These are phyloP conservation scores for Spinus pinus DNA, from an alignment of 2,797 vertebrate genomes.

Conservation along the genomic window DNA sequence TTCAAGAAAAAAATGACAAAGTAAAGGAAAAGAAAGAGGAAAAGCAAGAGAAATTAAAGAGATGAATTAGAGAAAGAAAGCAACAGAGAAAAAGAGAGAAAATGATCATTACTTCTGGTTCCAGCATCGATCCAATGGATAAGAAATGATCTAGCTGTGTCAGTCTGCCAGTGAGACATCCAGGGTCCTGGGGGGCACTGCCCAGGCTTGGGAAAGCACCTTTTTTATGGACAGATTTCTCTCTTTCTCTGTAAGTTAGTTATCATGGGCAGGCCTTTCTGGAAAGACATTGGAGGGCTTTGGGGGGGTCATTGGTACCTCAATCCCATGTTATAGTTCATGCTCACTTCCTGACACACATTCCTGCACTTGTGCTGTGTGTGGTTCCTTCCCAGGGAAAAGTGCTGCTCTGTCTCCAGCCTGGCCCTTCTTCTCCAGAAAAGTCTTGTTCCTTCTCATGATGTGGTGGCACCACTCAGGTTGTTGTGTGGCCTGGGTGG, in stretches of 20 bases:
- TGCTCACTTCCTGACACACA: neutral
- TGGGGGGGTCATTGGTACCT: fast-evolving
- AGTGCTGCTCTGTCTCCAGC: neutral
- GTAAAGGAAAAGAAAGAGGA: neutral
- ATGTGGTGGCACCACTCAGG: neutral
- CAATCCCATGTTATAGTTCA: neutral
- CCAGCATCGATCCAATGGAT: neutral
- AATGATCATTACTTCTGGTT: neutral
- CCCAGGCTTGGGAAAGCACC: neutral
- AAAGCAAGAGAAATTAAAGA: neutral
- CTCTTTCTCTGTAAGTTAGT: neutral
- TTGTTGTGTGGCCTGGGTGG: fast-evolving
- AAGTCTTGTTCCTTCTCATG: neutral
- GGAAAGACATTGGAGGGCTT: neutral
- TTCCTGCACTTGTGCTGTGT: neutral
- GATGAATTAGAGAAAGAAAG: neutral
- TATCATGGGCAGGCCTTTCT: neutral
- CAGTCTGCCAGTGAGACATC: neutral
- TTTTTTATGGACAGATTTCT: neutral
- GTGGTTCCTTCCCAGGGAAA: neutral
- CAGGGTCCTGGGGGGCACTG: neutral
- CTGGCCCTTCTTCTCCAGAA: neutral
- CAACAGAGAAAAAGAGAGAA: neutral
- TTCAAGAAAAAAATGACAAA: neutral
- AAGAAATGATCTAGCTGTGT: neutral